Percentiles rank a stretch among this genome's conserved stretches.
phyloP scores from a whole-genome alignment of 2,888 invertebrate species.

The Harmothoe impar region DNA sequence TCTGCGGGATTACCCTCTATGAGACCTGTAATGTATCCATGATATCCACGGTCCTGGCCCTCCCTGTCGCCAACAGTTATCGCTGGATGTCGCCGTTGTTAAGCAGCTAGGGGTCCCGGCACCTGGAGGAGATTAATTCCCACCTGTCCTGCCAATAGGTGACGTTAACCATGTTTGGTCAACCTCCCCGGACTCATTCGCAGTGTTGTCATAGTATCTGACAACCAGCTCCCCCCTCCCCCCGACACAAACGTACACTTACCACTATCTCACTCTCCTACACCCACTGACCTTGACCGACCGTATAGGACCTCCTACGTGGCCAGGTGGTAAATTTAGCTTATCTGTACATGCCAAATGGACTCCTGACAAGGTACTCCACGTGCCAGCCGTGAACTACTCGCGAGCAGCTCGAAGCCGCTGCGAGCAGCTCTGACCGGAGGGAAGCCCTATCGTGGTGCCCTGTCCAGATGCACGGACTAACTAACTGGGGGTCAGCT shows the following conservation, averaged over 20 bases:
- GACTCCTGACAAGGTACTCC: conserved; percentile 53
- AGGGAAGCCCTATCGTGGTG: not conserved
- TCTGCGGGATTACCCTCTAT: too few species aligned
- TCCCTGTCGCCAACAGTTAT: too few species aligned
- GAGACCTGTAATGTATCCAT: too few species aligned
- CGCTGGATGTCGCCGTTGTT: too few species aligned
- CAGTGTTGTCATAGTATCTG: not conserved
- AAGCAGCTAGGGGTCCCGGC: not conserved
- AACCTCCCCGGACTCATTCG: not conserved
- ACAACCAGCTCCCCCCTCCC: not conserved
- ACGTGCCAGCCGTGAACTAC: not conserved
- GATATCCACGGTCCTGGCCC: too few species aligned
- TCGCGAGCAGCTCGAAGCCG: not conserved
- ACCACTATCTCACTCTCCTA: not conserved
- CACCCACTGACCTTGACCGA: not conserved
- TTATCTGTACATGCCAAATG: conserved; percentile 55
- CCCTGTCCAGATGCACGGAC: not conserved
- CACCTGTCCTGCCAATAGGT: not conserved
- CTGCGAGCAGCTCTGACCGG: not conserved
- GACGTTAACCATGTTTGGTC: conserved; percentile 2
- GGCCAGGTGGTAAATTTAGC: conserved; percentile 60
- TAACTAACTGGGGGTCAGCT: not conserved
- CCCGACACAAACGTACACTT: not conserved
- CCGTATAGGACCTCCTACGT: not conserved
- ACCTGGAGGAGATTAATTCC: not conserved